Evolutionary conservation across 2,797 vertebrate species (phyloP), one percentile per base, ranked within the genome.

Genomic region (Halcyon badia): DNA sequence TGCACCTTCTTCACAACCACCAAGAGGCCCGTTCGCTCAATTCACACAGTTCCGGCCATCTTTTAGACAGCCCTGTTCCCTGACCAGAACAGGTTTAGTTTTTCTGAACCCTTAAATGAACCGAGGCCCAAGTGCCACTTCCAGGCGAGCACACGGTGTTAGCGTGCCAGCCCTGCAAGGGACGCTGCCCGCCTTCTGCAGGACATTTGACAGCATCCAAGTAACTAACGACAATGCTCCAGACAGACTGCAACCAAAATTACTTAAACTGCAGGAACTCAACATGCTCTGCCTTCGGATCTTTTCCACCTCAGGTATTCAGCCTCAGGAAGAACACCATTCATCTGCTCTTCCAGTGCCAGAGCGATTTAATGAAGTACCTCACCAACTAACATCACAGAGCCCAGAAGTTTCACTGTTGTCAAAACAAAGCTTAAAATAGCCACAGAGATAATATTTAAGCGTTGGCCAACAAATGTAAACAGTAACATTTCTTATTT

Each of bases 361-460:
- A 83, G 17, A 48, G 49, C 44, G 49, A 64, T 31, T 49, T 42
- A 70, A 21, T 1, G 8, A 35, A 83, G 66, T 2, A 28, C 46
- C 72, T 60, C 41, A 26, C 83, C 91, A 68, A 60, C 4, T 1
- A 61, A 73, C 56, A 69, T 69, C 78, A 54, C 46, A 35, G 61
- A 68, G 69, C 37, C 46, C 52, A 21, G 46, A 78, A 77, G 89
- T 58, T 70, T 19, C 57, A 35, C 35, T 22, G 10, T 39, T 91
- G 94, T 84, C 91, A 94, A 87, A 92, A 87, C 87, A 95, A 75
- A 90, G 90, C 90, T 61, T 28, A 87, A 96, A 95, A 91, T 66
- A 97, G 30, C 66, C 81, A n/a, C 14, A 2, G 0, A 54, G 88
- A 93, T 65, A 73, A 28, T 42, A 91, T n/a, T 10, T 2, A 85